Base-by-base conservation (phyloP, 1,140 invertebrate genomes). In the Listronotus oregonensis region DNA sequence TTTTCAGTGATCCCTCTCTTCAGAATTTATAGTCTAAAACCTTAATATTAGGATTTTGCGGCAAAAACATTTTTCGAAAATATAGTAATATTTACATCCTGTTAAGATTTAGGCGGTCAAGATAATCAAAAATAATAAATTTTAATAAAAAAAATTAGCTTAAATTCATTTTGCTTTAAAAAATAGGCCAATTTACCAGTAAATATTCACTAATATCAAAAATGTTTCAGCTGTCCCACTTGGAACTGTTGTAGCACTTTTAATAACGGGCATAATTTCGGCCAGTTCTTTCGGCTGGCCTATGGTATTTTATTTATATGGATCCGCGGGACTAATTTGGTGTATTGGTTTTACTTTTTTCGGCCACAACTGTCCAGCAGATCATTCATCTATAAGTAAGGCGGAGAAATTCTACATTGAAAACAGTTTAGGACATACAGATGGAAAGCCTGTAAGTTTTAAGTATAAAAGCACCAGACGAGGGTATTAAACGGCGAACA, bases 291-390 rank as follows among this genome's bases (percentile, higher is more conserved):
- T 84, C 3, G 92, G 92, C 0, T 94, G 92, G 92, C 90, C 90
- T 0, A 82, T 86, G 21, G 86, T 90, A 2, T 94, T 93, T 75
- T 94, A 94, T 71, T 73, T 87, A 0, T 90, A 92, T 73, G 91
- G 92, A 55, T 80, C 72, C 3, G 61, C 87, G 0, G 82, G 86
- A 10, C 57, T 90, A 1, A 0, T 83, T 0, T 90, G 88, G 84
- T 82, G 83, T 11, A 60, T 85, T 0, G 6, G 84, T 0, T 93
- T 89, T 83, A 78, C 84, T 34, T 78, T 86, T 34, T 81, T 87
- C 40, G 86, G 88, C 0, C 84, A 85, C 0, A 87, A 90, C 71
- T 80, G 83, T 6, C 95, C 95, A 0, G 73, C 77, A 0, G 78
- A 83, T 1, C 85, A 86, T 56, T 78, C 77, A 12, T 72, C 80